These are phyloP conservation scores for Thaleichthys pacificus DNA, from an alignment of 2,797 vertebrate species.

Conservation along the genomic window DNA sequence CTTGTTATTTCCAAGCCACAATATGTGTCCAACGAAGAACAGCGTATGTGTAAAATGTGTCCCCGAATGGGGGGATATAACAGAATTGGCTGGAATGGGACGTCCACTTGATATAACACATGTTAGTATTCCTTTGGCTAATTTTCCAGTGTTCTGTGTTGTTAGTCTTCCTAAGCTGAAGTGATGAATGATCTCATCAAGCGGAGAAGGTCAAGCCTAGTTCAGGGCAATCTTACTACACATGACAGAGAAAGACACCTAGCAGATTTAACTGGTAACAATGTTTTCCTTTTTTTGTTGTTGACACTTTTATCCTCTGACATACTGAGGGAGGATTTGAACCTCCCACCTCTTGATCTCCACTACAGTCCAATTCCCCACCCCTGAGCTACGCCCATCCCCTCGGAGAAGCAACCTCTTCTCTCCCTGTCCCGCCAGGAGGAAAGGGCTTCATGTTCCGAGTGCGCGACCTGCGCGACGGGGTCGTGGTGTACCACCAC, in stretches of 20 bases:
- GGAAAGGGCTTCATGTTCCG: constrained; percentile 79
- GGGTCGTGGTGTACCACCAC: constrained; percentile 74
- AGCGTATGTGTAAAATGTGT: constrained; percentile 39
- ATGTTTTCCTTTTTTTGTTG: too few species aligned
- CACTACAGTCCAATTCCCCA: too few species aligned
- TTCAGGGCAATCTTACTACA: not conserved
- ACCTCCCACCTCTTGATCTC: too few species aligned
- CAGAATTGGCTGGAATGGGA: not conserved
- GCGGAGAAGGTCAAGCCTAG: not conserved
- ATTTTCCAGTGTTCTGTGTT: not conserved
- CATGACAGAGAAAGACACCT: too few species aligned
- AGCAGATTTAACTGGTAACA: too few species aligned
- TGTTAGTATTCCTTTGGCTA: not conserved
- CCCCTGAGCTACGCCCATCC: too few species aligned
- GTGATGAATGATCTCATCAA: not conserved
- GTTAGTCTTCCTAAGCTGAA: not conserved
- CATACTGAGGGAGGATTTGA: too few species aligned
- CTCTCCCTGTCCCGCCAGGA: constrained; percentile 57
- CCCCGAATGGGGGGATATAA: constrained; percentile 56
- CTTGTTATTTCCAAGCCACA: constrained; percentile 66
- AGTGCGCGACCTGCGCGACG: constrained; percentile 70
- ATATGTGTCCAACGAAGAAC: constrained; percentile 34
- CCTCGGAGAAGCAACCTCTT: not conserved
- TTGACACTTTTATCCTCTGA: too few species aligned
- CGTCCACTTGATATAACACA: not conserved